phyloP scores from a whole-genome alignment of 2,797 vertebrate species.

The Craterocephalus amniculus region DNA sequence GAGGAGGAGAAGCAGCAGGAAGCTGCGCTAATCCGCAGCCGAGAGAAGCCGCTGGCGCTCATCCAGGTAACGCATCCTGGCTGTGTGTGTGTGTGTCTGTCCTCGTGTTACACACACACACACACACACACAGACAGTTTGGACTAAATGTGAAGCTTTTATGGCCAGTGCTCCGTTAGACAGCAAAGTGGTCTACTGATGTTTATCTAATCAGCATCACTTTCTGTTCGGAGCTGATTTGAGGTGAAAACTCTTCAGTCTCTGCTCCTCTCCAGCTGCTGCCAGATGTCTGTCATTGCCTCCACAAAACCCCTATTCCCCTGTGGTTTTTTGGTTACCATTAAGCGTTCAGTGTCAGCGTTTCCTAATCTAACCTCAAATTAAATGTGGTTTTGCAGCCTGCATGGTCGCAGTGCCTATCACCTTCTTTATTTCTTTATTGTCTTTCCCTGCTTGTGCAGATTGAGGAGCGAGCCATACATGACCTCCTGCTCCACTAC shows the following conservation, averaged over 20 bases:
- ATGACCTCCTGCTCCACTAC: slow-evolving; percentile 92
- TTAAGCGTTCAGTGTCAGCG: slow-evolving; percentile 42
- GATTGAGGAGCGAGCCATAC: slow-evolving; percentile 96
- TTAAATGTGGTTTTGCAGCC: slow-evolving; percentile 36
- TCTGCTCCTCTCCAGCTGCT: slow-evolving; percentile 10
- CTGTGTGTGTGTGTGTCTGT: slow-evolving; percentile 16
- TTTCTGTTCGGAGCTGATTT: slow-evolving; percentile 20
- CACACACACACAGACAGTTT: background rate
- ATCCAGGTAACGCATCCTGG: slow-evolving; percentile 89
- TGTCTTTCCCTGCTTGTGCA: slow-evolving; percentile 60
- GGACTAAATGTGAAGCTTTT: slow-evolving; percentile 21
- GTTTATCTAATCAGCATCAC: slow-evolving; percentile 34
- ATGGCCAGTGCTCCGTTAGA: slow-evolving; percentile 8
- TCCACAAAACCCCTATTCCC: slow-evolving; percentile 18
- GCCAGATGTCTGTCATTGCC: slow-evolving; percentile 60
- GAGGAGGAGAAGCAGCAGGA: slow-evolving; percentile 96
- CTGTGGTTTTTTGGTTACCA: slow-evolving; percentile 55
- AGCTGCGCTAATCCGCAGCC: slow-evolving; percentile 93
- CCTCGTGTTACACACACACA: background rate
- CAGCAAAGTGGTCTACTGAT: background rate
- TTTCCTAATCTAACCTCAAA: slow-evolving; percentile 39
- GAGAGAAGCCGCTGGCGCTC: slow-evolving; percentile 95
- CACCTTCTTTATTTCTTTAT: slow-evolving; percentile 7
- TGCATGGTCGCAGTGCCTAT: slow-evolving; percentile 11
- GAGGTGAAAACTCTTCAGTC: slow-evolving; percentile 27